Percentiles rank a stretch among this genome's conserved stretches.
Conservation (phyloP, 2,888 invertebrate species). For the Cordilura impudica region DNA sequence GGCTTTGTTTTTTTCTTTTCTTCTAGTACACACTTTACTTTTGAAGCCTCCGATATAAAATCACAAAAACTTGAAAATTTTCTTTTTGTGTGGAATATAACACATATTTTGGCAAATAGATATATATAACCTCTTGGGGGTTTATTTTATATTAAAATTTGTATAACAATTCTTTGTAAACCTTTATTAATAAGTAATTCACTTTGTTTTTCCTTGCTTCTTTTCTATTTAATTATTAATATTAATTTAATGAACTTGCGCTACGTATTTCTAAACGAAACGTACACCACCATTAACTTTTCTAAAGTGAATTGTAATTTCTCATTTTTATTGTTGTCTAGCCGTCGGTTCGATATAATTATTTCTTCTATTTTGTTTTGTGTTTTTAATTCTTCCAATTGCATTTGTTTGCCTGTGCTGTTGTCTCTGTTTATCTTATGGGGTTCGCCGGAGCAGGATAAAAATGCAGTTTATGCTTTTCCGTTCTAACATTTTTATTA, state of each 20-base stretch:
- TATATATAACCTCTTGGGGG: constrained; percentile 40
- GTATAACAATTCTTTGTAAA: constrained; percentile 54
- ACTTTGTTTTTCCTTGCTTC: constrained; percentile 58
- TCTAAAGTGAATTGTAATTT: constrained; percentile 69
- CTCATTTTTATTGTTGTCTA: constrained; percentile 54
- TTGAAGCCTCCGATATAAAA: constrained; percentile 15
- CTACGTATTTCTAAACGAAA: constrained; percentile 68
- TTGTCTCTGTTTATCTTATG: constrained; percentile 18
- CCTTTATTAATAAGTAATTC: constrained; percentile 60
- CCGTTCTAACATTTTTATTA: constrained; percentile 38
- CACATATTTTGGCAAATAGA: constrained; percentile 53
- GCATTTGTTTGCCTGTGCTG: not conserved
- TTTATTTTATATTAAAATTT: constrained; percentile 12
- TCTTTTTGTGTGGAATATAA: constrained; percentile 19
- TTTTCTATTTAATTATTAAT: constrained; percentile 59
- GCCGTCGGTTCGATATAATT: constrained; percentile 55
- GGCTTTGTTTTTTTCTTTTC: constrained; percentile 8
- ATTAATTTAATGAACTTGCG: constrained; percentile 62
- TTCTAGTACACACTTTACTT: constrained; percentile 17
- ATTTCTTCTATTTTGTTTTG: constrained; percentile 50
- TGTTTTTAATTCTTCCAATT: constrained; percentile 52
- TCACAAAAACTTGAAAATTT: constrained; percentile 4
- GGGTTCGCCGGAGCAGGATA: not conserved
- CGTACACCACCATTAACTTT: constrained; percentile 75
- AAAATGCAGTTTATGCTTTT: constrained; percentile 39